Conservation (phyloP, 2,797 vertebrate species). For the Phyllotis vaccarum region DNA sequence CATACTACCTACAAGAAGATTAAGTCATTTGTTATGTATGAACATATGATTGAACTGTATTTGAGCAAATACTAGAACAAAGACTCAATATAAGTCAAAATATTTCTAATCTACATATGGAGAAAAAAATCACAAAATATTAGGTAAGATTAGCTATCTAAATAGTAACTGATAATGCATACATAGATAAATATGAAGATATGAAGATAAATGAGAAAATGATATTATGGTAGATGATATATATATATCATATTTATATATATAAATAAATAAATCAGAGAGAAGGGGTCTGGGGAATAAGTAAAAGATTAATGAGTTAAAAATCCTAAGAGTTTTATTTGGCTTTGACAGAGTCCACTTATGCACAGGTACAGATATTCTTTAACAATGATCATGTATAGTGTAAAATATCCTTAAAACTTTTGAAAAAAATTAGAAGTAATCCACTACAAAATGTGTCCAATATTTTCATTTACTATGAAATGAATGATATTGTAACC, state of each 20-base stretch:
- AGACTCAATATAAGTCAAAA: no score
- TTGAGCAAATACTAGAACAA: neutral
- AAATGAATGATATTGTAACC: neutral
- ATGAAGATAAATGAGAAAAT: neutral
- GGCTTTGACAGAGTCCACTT: neutral
- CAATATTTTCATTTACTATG: neutral
- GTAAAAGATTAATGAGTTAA: neutral
- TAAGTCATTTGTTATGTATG: neutral
- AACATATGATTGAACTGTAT: neutral
- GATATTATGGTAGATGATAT: neutral
- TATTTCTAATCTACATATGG: neutral
- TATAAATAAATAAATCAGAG: neutral
- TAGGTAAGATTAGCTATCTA: neutral
- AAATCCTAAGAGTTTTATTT: neutral
- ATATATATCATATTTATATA: no score
- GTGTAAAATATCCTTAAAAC: neutral
- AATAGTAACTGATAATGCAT: neutral
- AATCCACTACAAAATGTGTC: neutral
- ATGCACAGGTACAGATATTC: neutral
- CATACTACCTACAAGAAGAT: neutral
- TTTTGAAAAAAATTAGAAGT: neutral
- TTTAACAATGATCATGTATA: neutral
- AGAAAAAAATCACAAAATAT: neutral
- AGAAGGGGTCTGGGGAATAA: no score
- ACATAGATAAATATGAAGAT: neutral